These are phyloP conservation scores for Heliothis peltigera DNA, from an alignment of 2,888 invertebrate genomes.

Conservation along the genomic window DNA sequence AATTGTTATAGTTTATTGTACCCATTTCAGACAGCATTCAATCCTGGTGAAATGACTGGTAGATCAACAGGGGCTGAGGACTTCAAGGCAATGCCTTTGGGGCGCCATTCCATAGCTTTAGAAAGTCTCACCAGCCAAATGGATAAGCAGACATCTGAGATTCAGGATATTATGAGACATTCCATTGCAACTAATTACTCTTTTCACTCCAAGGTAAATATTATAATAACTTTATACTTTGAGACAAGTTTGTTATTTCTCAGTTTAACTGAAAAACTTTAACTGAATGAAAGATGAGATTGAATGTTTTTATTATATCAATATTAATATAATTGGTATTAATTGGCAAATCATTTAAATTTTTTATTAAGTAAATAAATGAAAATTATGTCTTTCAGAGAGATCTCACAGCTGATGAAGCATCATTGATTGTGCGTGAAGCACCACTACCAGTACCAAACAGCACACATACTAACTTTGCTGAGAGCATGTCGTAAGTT, in stretches of 20 bases:
- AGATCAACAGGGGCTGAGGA: constrained; percentile 82
- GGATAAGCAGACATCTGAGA: constrained; percentile 80
- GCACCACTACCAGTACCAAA: constrained; percentile 78
- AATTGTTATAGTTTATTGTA: neutral
- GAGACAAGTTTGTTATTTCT: neutral
- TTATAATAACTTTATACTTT: constrained; percentile 8
- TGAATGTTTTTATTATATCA: too few species aligned
- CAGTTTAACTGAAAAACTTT: too few species aligned
- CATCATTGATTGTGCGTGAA: constrained; percentile 76
- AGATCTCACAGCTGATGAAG: constrained; percentile 84
- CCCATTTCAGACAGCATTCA: constrained; percentile 78
- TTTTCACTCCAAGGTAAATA: constrained; percentile 80
- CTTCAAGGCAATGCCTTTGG: constrained; percentile 53
- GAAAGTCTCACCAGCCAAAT: constrained; percentile 76
- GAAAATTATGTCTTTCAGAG: constrained; percentile 68
- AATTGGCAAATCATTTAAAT: too few species aligned
- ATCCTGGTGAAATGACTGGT: constrained; percentile 85
- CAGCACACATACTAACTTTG: constrained; percentile 65
- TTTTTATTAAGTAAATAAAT: neutral
- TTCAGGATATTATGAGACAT: constrained; percentile 82
- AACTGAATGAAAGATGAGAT: too few species aligned
- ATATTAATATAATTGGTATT: too few species aligned
- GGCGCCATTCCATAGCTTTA: constrained; percentile 76
- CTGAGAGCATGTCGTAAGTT: constrained; percentile 76
- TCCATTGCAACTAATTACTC: constrained; percentile 83